These are phyloP conservation scores for Coreoperca whiteheadi DNA, from an alignment of 2,113 vertebrate species.

Conservation along the genomic window DNA sequence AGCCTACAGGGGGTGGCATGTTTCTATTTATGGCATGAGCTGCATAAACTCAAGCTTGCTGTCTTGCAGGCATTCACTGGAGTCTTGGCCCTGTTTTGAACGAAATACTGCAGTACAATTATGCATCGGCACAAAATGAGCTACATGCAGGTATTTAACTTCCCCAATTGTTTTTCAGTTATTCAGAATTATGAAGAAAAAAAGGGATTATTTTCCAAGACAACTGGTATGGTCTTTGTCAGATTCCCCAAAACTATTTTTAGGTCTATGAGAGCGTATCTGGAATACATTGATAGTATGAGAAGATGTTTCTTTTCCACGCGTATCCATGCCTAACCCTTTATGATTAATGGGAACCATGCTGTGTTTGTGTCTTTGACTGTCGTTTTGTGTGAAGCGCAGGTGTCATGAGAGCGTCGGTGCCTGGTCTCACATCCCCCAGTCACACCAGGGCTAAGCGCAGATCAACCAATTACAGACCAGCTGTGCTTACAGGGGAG, in stretches of 20 bases:
- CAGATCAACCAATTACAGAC: conserved; percentile 61
- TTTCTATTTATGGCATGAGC: conserved; percentile 77
- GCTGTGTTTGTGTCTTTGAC: conserved; percentile 41
- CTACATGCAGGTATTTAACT: not conserved
- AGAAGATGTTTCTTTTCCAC: not conserved
- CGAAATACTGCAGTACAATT: conserved; percentile 39
- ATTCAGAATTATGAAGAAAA: not conserved
- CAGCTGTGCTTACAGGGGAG: conserved; percentile 37
- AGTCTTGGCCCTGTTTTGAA: conserved; percentile 54
- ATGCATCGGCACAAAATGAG: conserved; percentile 13
- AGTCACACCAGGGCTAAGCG: conserved; percentile 8
- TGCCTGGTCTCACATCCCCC: conserved; percentile 50
- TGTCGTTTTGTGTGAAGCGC: conserved; percentile 49
- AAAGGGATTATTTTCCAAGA: not conserved
- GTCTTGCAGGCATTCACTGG: conserved; percentile 67
- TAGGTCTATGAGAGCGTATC: not conserved
- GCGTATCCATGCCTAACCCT: not conserved
- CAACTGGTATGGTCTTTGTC: not conserved
- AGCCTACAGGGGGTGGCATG: conserved; percentile 77
- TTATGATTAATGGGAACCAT: conserved; percentile 40
- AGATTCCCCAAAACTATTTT: conserved; percentile 30
- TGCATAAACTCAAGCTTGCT: conserved; percentile 63
- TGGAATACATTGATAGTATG: not conserved
- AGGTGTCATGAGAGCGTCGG: conserved; percentile 43
- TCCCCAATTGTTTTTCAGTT: not conserved